Evolutionary conservation across 2,113 vertebrate genomes (phyloP).

Genomic region (Anolis sagrei): DNA sequence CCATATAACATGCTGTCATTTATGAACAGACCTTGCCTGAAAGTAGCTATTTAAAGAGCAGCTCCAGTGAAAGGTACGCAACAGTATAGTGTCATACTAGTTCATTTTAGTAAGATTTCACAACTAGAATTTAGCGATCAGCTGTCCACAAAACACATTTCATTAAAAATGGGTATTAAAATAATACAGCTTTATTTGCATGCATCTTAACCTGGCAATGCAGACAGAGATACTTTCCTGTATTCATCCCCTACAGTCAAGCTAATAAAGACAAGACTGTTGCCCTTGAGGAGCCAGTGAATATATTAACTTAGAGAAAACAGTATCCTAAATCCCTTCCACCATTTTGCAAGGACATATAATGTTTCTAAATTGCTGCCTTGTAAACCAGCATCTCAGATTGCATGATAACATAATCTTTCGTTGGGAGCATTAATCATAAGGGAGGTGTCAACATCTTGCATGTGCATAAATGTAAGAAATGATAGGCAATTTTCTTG

Average conservation of each 20-base stretch:
- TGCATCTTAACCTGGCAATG: not conserved
- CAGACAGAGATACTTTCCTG: not conserved
- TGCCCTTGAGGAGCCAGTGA: not conserved
- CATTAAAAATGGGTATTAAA: conserved; percentile 38
- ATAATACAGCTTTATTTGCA: not conserved
- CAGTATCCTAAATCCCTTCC: not conserved
- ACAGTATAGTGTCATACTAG: not conserved
- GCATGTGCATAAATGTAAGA: not conserved
- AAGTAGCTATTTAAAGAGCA: conserved; percentile 45
- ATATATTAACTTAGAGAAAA: not conserved
- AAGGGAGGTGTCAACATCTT: not conserved
- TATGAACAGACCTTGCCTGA: conserved; percentile 24
- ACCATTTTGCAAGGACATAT: too few relatives aligned
- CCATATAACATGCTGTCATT: conserved; percentile 13
- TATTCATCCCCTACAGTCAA: not conserved
- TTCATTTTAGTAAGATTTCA: conserved; percentile 44
- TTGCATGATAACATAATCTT: not conserved
- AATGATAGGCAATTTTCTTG: not conserved
- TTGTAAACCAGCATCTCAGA: not conserved
- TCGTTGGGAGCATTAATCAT: too few relatives aligned
- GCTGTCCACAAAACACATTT: conserved; percentile 44
- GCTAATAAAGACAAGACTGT: not conserved
- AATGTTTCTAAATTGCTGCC: too few relatives aligned
- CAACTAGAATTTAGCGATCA: conserved; percentile 39
- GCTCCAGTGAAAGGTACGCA: conserved; percentile 21